Base-by-base conservation (phyloP, 2,797 vertebrate genomes). In the Gymnoscopelus microlampas region DNA sequence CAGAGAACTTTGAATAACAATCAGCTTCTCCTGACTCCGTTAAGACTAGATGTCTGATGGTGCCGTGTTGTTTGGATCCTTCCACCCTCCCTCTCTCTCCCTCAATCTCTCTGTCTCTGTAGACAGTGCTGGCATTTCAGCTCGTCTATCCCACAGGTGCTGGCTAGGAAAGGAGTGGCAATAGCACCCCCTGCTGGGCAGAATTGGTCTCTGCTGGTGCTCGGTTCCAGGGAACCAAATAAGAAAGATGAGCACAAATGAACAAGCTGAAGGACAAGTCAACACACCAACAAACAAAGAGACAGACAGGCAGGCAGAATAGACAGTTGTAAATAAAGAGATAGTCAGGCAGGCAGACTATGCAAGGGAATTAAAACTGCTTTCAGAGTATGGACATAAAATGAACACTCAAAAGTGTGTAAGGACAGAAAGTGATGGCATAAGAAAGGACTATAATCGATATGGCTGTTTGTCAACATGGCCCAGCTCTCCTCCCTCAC, bases 111-210 rank as follows among this genome's bases (percentile, higher is more conserved):
- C 84, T 88, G 77, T 89, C 89, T 89, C 86, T 67, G 76, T 69
- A 86, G 84, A 81, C 88, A 89, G 90, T 89, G 85, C 82, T 91
- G 91, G 90, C 92, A 92, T 94, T 93, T 93, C 79, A 80, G 74
- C 68, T 44, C 39, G 77, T 78, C 84, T 80, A 73, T 89, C 89
- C 89, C 90, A 80, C 74, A 89, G 91, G 91, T 88, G 90, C 82
- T 51, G 64, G 24, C 67, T 74, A 60, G 60, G 70, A 91, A 93
- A 91, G 84, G 63, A 94, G 91, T 84, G 88, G 73, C 82, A 85
- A 92, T 88, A 93, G 70, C 90, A 83, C 90, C 92, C 90, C 92
- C 92, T 94, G 88, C 91, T 94, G 93, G 90, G 70, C 9, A 8
- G 63, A 69, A 12, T 0, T 1, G 23, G 53, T 53, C 8, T 78